phyloP scores from a whole-genome alignment of 1,140 invertebrate species.

The Chymomyza costata region DNA sequence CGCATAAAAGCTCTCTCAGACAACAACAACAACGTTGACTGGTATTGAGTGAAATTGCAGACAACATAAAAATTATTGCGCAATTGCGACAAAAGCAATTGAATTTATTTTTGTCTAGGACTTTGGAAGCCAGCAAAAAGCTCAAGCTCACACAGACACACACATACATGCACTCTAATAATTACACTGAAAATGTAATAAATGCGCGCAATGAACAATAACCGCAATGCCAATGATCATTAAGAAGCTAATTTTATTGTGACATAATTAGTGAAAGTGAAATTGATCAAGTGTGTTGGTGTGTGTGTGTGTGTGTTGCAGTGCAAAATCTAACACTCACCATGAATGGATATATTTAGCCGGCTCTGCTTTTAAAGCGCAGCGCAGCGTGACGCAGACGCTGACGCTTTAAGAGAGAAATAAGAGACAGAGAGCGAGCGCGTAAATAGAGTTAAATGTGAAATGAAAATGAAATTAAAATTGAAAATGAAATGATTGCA shows the following conservation, averaged over 20 bases:
- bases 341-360: conserved; percentile 13
- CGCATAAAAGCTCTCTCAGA: conserved; percentile 11
- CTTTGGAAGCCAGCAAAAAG: conserved; percentile 3
- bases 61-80: conserved; percentile 53
- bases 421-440: no score
- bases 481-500: conserved; percentile 71
- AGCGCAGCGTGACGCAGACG: conserved; percentile 38
- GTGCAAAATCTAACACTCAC: neutral
- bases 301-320: conserved; percentile 9
- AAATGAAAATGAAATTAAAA: conserved; percentile 64
- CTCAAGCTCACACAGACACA: no score
- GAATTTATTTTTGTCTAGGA: conserved; percentile 37
- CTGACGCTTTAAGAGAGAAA: no score
- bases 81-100: conserved; percentile 36
- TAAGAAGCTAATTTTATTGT: conserved; percentile 33
- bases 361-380: conserved; percentile 20
- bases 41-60: conserved; percentile 17
- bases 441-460: conserved; percentile 34
- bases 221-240: conserved; percentile 25
- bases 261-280: conserved; percentile 73
- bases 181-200: no score
- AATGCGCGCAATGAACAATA: no score
- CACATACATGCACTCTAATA: no score
- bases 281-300: no score
- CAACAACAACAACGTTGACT: neutral